Conservation (phyloP, 23 tunicate species). For the Oikopleura dioica region DNA sequence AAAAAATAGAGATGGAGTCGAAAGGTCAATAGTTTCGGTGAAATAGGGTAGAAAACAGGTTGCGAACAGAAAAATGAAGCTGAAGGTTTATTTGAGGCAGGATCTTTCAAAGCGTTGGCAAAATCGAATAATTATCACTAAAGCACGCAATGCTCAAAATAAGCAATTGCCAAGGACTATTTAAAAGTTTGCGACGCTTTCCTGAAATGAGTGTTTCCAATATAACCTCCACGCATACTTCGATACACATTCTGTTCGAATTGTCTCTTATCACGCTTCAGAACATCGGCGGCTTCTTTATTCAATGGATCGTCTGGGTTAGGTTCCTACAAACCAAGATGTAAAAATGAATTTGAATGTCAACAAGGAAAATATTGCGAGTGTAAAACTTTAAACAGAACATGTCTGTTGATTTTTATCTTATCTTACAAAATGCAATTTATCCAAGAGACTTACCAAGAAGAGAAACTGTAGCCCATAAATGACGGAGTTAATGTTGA, state of each 20-base stretch:
- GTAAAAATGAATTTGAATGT: not conserved
- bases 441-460: slow-evolving; percentile 28
- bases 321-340: slow-evolving; percentile 34
- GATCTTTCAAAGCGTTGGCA: too few relatives aligned
- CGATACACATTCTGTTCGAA: slow-evolving; percentile 80
- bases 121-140: too few relatives aligned
- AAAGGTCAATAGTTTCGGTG: too few relatives aligned
- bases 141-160: too few relatives aligned
- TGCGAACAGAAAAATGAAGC: too few relatives aligned
- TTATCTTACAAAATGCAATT: not conserved
- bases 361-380: not conserved
- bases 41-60: too few relatives aligned
- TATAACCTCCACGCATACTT: slow-evolving; percentile 75
- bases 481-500: slow-evolving; percentile 64
- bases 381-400: not conserved
- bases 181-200: too few relatives aligned
- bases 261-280: slow-evolving; percentile 35
- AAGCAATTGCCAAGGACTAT: too few relatives aligned
- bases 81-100: too few relatives aligned
- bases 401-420: not conserved
- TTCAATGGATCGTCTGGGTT: slow-evolving; percentile 94
- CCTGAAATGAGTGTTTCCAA: slow-evolving; percentile 62
- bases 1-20: too few relatives aligned
- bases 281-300: slow-evolving; percentile 82
- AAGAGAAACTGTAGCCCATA: slow-evolving; percentile 74